Base-by-base conservation (phyloP, 2,888 invertebrate species). In the Andrena bucephala region DNA sequence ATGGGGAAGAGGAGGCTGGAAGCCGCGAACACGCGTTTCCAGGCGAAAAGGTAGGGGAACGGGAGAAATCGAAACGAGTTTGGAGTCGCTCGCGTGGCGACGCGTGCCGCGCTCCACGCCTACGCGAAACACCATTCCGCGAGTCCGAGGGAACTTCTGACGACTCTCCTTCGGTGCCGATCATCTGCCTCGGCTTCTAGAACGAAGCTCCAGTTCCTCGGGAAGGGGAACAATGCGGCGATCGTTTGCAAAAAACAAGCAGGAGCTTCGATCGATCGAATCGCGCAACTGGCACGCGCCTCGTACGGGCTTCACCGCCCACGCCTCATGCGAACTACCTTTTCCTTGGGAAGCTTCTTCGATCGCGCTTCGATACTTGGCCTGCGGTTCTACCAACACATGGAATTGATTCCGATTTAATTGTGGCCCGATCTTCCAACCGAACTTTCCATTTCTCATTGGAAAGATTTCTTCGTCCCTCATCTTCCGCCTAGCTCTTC, bases 31-130 rank as follows among this genome's bases (percentile, higher is more conserved):
- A 7, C 33, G 6, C 7, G 24, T 54, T 50, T 54, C 20, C n/a
- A 42, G 6, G 27, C 13, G 57, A 57, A 57, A n/a, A 13, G 52
- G 13, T 29, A 29, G 29, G 36, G 48, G 42, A 31, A 31, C 48
- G 5, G 48, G 70, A 27, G 33, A 62, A 63, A 62, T 33, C 63
- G 54, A 62, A n/a, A 33, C 50, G 42, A 29, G 29, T 10, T 29
- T 50, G 69, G 52, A 60, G 48, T 60, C 57, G 57, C 76, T 77
- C 83, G 83, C 87, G 80, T 66, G 80, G 80, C 86, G 85, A 77
- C 86, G 86, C 86, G 87, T 85, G 85, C 84, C 87, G 63, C 59
- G 84, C 48, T 71, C 70, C 57, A 54, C 76, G 84, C 86, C 86
- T 75, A 86, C 84, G 86, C 80, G 71, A 33, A 7, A n/a, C 7